phyloP scores from a whole-genome alignment of 2,888 invertebrate species.

The Caenorhabditis virilis region DNA sequence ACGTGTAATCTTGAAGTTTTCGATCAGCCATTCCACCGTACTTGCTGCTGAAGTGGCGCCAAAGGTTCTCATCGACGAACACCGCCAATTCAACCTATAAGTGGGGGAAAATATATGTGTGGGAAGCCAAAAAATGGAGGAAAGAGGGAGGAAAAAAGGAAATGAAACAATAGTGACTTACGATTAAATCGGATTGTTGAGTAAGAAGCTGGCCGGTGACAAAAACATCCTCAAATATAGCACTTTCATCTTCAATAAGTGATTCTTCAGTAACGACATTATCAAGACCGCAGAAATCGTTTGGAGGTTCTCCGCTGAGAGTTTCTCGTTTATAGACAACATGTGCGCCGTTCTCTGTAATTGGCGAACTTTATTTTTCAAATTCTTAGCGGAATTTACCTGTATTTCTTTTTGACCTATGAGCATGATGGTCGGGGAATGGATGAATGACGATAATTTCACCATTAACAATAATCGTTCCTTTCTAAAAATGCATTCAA shows the following conservation, averaged over 20 bases:
- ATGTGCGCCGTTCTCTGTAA: slow-evolving; percentile 54
- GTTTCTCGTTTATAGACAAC: slow-evolving; percentile 64
- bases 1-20: slow-evolving; percentile 64
- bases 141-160: neutral
- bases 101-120: neutral
- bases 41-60: slow-evolving; percentile 66
- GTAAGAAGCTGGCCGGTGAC: slow-evolving; percentile 62
- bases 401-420: slow-evolving; percentile 50
- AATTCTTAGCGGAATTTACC: neutral
- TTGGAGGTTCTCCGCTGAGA: slow-evolving; percentile 23
- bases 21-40: slow-evolving; percentile 61
- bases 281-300: slow-evolving; percentile 67
- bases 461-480: slow-evolving; percentile 58
- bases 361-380: neutral
- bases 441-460: slow-evolving; percentile 66
- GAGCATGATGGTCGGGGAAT: slow-evolving; percentile 62
- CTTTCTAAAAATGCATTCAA: slow-evolving; percentile 59
- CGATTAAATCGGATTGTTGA: slow-evolving; percentile 59
- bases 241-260: slow-evolving; percentile 65
- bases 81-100: slow-evolving; percentile 67
- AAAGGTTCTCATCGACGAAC: slow-evolving; percentile 66
- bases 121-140: no score
- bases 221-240: slow-evolving; percentile 66
- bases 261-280: slow-evolving; percentile 64
- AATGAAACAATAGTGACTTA: no score